Evolutionary conservation across 2,113 vertebrate genomes (phyloP), one percentile per base, ranked within the genome.

Genomic region (Cheilinus undulatus): DNA sequence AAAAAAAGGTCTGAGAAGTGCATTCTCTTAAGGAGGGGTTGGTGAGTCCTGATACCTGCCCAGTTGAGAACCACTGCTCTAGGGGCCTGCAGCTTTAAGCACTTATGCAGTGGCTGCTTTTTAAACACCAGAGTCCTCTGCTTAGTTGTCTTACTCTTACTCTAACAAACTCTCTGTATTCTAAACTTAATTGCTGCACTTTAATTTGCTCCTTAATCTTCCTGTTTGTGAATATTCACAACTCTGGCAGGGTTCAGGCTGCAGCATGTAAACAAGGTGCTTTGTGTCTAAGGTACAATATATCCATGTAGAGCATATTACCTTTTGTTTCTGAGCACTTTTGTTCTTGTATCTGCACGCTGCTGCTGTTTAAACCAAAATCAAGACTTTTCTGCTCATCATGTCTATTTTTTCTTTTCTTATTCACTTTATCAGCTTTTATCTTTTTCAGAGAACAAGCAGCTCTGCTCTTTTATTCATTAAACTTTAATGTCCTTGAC

Each of bases 401-500:
- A 48, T 71, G 43, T 32, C 11, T 43, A 40, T 40, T 28, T 19
- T 62, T 23, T 67, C 17, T 43, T 3, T 7, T 62, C 43, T 75
- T 52, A 3, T 30, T 61, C 34, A 27, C 23, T 57, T 20, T 8
- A 17, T 48, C 19, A n/a, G 50, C n/a, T 62, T 72, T 69, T 54
- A 45, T 63, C 20, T 56, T 73, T 22, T 68, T 20, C 27, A 15
- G 14, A 66, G 27, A 66, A 36, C 51, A 66, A 30, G n/a, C 42
- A 20, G n/a, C 27, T 76, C 54, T 32, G 27, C 14, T 75, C 17
- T 71, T 78, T 62, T 61, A 60, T 46, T 68, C 59, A 78, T 83
- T 68, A 74, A 84, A 67, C 23, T 53, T 53, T 52, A 65, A 84
- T 53, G 38, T 64, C 57, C 49, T 64, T 67, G 53, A 84, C 59